Base-by-base conservation (phyloP, 2,797 vertebrate genomes). In the Anabacerthia variegaticeps region DNA sequence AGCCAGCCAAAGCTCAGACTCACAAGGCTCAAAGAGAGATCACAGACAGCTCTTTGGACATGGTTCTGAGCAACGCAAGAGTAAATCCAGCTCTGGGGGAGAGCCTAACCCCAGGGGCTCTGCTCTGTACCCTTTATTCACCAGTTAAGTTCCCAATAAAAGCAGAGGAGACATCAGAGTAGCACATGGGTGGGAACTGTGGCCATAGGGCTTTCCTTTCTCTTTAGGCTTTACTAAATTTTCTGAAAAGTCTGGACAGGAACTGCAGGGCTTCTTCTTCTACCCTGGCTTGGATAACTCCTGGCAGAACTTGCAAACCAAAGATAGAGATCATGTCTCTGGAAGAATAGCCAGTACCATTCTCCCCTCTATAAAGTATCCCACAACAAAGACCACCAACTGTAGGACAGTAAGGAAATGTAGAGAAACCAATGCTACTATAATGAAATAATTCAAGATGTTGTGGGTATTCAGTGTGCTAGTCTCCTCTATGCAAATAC, bases 1-100 rank as follows among this genome's bases (percentile, higher is more conserved):
- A 96, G 72, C 63, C 83, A 92, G 92, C 37, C 80, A 86, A 82
- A 88, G 68, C 94, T 76, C 76, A 72, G 83, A 68, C 61, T 74
- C 7, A 7, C 32, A 77, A 74, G 75, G 56, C 90, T 78, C 75
- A 55, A 83, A 86, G 19, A 73, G 51, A 91, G 56, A 93, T 86
- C 72, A 71, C 30, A 94, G 90, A 85, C 93, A 87, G 84, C 56
- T 92, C 80, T 89, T 88, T 89, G 92, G 93, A 91, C 1, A 0
- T 48, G 44, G 81, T 92, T 96, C 86, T 85, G 86, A 95, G 88
- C 74, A 90, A 30, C 6, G 30, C 15, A 74, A 69, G 59, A 82
- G 51, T 43, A 90, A 91, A 89, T 34, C 59, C 81, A 77, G 41
- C 54, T 58, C 86, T 85, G 43, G 23, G 77, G 75, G 55, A 90